Evolutionary conservation across 2,888 invertebrate genomes (phyloP).

Genomic region (Epistrophella euchroma): DNA sequence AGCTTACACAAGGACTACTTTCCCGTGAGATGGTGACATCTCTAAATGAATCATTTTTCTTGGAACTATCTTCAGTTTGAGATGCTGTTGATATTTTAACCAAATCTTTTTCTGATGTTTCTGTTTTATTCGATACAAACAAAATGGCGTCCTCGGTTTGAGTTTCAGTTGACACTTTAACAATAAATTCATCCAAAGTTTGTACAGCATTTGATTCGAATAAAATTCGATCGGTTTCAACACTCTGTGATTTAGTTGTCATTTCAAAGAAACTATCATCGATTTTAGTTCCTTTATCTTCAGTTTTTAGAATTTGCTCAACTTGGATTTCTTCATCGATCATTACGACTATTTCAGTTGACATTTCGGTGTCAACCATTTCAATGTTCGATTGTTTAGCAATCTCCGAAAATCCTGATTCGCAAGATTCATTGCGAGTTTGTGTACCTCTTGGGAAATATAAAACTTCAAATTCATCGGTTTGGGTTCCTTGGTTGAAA

Average conservation of each 20-base stretch:
- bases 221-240: not conserved
- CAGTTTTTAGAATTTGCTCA: not conserved
- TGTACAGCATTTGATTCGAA: constrained; percentile 7
- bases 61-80: constrained; percentile 41
- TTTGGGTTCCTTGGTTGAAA: constrained; percentile 82
- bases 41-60: constrained; percentile 16
- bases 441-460: constrained; percentile 81
- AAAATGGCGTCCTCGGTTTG: constrained; percentile 38
- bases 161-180: constrained; percentile 31
- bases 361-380: constrained; percentile 37
- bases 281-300: constrained; percentile 39
- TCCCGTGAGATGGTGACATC: constrained; percentile 27
- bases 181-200: not conserved
- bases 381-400: constrained; percentile 17
- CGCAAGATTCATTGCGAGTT: constrained; percentile 74
- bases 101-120: not conserved
- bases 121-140: constrained; percentile 14
- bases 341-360: constrained; percentile 2
- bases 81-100: constrained; percentile 42
- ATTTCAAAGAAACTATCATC: constrained; percentile 32
- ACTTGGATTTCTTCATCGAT: constrained; percentile 25
- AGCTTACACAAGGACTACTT: constrained; percentile 50
- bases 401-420: constrained; percentile 27
- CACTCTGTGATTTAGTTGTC: constrained; percentile 20
- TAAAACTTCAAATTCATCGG: constrained; percentile 78